Base-by-base conservation (phyloP, 2,113 vertebrate genomes). In the Craseonycteris thonglongyai region DNA sequence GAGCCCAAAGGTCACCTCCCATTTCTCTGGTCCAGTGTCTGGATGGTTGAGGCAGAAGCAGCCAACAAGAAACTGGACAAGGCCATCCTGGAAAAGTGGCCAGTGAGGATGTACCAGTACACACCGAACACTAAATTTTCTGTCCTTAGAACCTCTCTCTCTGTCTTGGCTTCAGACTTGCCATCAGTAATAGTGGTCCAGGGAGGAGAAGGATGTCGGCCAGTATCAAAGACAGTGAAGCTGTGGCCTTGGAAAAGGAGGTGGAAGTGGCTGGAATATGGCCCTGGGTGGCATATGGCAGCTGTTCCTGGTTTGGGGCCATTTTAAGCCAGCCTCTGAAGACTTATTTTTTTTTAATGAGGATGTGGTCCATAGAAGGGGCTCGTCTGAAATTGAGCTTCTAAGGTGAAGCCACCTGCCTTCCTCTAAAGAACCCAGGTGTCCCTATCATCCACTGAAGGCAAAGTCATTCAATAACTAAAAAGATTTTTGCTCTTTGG, bases 91-190 rank as follows among this genome's bases (percentile, higher is more conserved):
- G 56, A 66, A 16, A 33, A 2, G 0, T 7, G 16, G 74, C 80
- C 2, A 1, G 5, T 2, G 13, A 24, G 47, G 30, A 7, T 0
- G 49, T 0, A 1, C 10, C 19, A 12, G 54, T 2, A 14, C 7
- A 24, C 42, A 26, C 18, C 0, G 6, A 35, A 9, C 13, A 21
- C 24, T 7, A 24, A 5, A 75, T 1, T 1, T 9, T 45, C 7
- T 2, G 35, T 33, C 51, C 30, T 68, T 35, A 51, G 16, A 47
- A 16, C 33, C 13, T 16, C 7, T 14, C 22, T 87, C 59, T 45
- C 28, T 42, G 63, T 26, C 47, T n/a, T 18, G 13, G 58, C 12
- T 21, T 65, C 51, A 6, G 49, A 28, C 19, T 28, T 26, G 16
- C 38, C 33, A 3, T 24, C 16, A 42, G 16, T 35, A 54, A 30